Conservation (phyloP, 2,888 invertebrate species). For the Unio pictorum region DNA sequence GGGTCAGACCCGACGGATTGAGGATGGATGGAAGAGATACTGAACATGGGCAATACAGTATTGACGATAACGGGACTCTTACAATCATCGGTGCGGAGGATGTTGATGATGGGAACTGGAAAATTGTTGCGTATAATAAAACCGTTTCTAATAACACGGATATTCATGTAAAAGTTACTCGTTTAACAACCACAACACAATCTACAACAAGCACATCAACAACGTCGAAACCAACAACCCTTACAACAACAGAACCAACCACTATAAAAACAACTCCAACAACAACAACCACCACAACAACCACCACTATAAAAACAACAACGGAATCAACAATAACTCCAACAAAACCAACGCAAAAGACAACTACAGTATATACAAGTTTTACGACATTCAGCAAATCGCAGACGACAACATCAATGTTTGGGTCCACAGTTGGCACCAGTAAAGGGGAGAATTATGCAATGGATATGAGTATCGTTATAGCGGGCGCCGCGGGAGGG, state of each 20-base stretch:
- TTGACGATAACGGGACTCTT: conserved; percentile 35
- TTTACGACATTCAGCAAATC: neutral
- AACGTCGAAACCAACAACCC: conserved; percentile 18
- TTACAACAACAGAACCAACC: conserved; percentile 17
- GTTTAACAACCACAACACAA: conserved; percentile 25
- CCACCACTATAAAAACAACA: conserved; percentile 1
- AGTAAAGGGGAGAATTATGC: conserved; percentile 22
- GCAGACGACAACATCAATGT: neutral
- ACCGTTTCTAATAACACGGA: conserved; percentile 23
- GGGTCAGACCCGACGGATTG: conserved; percentile 30
- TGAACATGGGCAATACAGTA: conserved; percentile 12
- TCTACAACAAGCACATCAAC: conserved; percentile 26
- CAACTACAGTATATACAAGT: neutral
- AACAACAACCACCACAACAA: conserved; percentile 3
- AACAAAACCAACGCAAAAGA: neutral
- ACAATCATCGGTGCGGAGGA: conserved; percentile 19
- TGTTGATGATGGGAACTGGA: conserved; percentile 33
- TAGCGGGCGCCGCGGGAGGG: conserved; percentile 25
- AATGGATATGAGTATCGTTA: conserved; percentile 10
- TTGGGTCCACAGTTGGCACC: conserved; percentile 8
- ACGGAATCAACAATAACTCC: conserved; percentile 2
- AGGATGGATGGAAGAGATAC: conserved; percentile 21
- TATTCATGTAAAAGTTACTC: conserved; percentile 21
- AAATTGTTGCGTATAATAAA: conserved; percentile 23
- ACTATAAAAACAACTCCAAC: conserved; percentile 9